Base-by-base conservation (phyloP, 92 coral and sea anemone genomes). In the Epizoanthus illoricatus region DNA sequence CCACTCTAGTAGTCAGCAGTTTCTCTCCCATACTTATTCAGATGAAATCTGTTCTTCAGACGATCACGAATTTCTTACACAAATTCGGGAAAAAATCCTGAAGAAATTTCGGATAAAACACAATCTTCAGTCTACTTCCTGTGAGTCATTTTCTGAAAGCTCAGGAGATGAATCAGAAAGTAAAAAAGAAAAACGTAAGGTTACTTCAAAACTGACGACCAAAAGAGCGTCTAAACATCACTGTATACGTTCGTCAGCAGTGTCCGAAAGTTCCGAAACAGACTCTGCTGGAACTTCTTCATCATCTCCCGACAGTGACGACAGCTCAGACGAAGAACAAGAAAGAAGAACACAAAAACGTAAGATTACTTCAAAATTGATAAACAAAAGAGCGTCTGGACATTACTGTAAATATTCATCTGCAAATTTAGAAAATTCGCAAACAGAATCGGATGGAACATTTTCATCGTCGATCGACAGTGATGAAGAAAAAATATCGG, bases 401-500 rank as follows among this genome's bases (percentile, higher is more conserved):
- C 6, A 65, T 59, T 11, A 49, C 10, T 49, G 11, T 52, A 52
- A 9, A 0, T 3, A 13, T 11, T 52, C 56, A 13, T 52, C 56
- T 9, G 56, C 12, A 13, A 13, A 12, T 15, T 52, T 52, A 13
- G 56, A 52, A 9, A 0, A 52, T 52, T 76, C 67, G 4, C 43
- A 19, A 9, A 41, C 10, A 39, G 39, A 63, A 13, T 10, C 43
- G 21, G 65, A 28, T 24, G 67, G 28, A 4, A 17, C 68, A 6
- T 75, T 55, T 20, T 78, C 82, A 28, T 78, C 82, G 6, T 78
- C 72, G 15, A 70, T 19, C 47, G 71, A 78, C 60, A 78, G 82
- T 13, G 82, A 78, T 28, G 82, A 78, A 17, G 82, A 49, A 43
- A 13, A 63, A 5, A 78, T 21, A 16, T 5, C 82, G 49, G 82